phyloP scores from a whole-genome alignment of 2,888 invertebrate species.

The Candidula unifasciata region DNA sequence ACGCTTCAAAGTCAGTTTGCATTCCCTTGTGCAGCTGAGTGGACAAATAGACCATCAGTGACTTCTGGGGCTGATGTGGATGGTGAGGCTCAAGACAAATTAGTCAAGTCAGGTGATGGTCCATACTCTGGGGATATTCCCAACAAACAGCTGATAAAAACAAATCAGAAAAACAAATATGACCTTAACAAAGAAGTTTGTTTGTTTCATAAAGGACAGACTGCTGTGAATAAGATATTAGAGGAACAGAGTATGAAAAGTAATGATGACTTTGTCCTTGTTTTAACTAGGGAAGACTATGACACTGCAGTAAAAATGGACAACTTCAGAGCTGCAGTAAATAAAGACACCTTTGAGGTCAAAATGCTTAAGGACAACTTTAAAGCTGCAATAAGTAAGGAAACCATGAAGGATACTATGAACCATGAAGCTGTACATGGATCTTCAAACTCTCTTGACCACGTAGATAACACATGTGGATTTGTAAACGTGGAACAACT shows the following conservation, averaged over 20 bases:
- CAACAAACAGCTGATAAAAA: neutral
- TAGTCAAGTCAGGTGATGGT: neutral
- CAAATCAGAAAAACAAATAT: neutral
- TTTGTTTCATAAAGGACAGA: neutral
- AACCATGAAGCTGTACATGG: neutral
- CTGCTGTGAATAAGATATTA: neutral
- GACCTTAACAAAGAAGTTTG: neutral
- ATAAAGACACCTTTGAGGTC: too few relatives aligned
- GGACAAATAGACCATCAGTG: neutral
- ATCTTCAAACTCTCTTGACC: neutral
- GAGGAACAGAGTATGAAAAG: too few relatives aligned
- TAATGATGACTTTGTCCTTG: too few relatives aligned
- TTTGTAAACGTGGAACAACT: neutral
- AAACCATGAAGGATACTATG: neutral
- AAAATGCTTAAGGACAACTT: neutral
- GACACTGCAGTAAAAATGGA: too few relatives aligned
- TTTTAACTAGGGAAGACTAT: too few relatives aligned
- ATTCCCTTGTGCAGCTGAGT: neutral
- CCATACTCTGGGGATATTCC: neutral
- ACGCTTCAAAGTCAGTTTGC: neutral
- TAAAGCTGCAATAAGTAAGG: neutral
- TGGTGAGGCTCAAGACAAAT: neutral
- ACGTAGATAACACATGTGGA: too few relatives aligned
- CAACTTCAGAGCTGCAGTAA: too few relatives aligned
- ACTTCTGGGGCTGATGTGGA: neutral